Evolutionary conservation across 2,113 vertebrate genomes (phyloP).

Genomic region (Sturnus vulgaris): DNA sequence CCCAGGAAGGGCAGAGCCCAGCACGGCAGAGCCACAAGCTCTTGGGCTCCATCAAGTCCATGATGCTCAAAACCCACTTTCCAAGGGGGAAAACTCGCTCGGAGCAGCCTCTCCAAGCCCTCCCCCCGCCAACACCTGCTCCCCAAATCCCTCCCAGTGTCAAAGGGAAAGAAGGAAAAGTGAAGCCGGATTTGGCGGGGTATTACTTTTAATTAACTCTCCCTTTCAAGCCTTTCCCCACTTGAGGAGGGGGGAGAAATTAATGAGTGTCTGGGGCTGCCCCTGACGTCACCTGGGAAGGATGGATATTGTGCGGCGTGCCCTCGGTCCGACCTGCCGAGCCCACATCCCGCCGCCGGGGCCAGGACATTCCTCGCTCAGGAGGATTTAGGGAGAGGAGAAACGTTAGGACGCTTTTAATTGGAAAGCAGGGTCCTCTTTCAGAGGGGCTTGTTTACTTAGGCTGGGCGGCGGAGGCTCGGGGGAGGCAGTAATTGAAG

Average conservation of each 20-base stretch:
- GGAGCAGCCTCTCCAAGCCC: background rate
- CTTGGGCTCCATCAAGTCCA: background rate
- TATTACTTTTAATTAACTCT: slow-evolving; percentile 81
- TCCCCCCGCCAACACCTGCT: slow-evolving; percentile 70
- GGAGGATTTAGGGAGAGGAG: slow-evolving; percentile 76
- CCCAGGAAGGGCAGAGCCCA: background rate
- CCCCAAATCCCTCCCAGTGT: slow-evolving; percentile 54
- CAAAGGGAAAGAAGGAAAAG: slow-evolving; percentile 59
- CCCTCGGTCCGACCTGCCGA: slow-evolving; percentile 64
- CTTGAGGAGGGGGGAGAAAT: slow-evolving; percentile 62
- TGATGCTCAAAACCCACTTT: background rate
- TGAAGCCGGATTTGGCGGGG: slow-evolving; percentile 68
- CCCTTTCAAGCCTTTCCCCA: slow-evolving; percentile 62
- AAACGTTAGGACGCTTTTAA: slow-evolving; percentile 80
- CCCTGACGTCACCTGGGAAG: slow-evolving; percentile 77
- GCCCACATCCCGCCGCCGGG: slow-evolving; percentile 6
- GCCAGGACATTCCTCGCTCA: slow-evolving; percentile 63
- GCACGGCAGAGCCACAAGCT: background rate
- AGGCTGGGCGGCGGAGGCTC: slow-evolving; percentile 68
- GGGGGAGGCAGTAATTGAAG: slow-evolving; percentile 81
- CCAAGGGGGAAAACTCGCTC: background rate
- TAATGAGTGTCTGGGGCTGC: slow-evolving; percentile 77
- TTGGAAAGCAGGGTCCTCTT: slow-evolving; percentile 79
- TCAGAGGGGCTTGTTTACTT: slow-evolving; percentile 80
- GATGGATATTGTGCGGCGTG: slow-evolving; percentile 49